phyloP scores from a whole-genome alignment of 2,888 invertebrate species.

The Osmoderma eremita region DNA sequence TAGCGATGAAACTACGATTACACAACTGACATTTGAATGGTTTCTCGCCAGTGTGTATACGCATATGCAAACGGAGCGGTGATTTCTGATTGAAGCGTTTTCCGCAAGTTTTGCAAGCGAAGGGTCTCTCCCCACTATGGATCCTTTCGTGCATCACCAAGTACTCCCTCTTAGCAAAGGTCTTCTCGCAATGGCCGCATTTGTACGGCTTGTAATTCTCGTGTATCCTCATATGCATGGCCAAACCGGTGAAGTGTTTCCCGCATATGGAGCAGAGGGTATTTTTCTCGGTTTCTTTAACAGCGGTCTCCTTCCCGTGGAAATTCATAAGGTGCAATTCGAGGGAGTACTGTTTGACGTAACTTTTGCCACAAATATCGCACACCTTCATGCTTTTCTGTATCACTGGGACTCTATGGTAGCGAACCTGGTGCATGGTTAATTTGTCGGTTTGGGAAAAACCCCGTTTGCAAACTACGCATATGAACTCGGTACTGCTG shows the following conservation, averaged over 20 bases:
- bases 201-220: slow-evolving; percentile 52
- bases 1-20: slow-evolving; percentile 68
- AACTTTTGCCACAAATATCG: too few species aligned
- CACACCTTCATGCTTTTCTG: too few species aligned
- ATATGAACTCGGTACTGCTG: too few species aligned
- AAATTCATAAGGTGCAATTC: too few species aligned
- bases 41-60: slow-evolving; percentile 57
- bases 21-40: slow-evolving; percentile 67
- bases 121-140: slow-evolving; percentile 58
- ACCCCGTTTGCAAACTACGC: too few species aligned
- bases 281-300: too few species aligned
- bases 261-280: too few species aligned
- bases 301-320: too few species aligned
- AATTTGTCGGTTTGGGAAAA: too few species aligned
- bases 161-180: slow-evolving; percentile 53
- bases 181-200: slow-evolving; percentile 53
- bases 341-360: too few species aligned
- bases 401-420: too few species aligned
- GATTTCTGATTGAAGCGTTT: slow-evolving; percentile 56
- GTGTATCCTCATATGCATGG: slow-evolving; percentile 51
- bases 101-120: slow-evolving; percentile 58
- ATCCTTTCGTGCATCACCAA: slow-evolving; percentile 56
- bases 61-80: slow-evolving; percentile 54
- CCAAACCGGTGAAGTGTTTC: slow-evolving; percentile 36
- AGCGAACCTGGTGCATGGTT: too few species aligned